Base-by-base conservation (phyloP, 2,888 invertebrate genomes). In the Xanthia togata region DNA sequence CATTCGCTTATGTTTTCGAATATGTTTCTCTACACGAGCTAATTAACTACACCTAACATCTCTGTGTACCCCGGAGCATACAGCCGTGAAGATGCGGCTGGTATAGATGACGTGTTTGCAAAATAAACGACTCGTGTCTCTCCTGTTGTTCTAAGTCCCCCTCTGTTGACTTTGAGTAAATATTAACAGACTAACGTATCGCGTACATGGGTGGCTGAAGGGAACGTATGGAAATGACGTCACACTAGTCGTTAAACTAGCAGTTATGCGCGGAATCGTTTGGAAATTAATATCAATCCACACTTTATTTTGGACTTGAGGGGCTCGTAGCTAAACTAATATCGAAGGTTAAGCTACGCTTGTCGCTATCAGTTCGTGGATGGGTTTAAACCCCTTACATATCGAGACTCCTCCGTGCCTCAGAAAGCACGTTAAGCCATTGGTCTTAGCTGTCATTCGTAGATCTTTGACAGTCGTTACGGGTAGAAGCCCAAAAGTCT, bases 71-170 rank as follows among this genome's bases (percentile, higher is more conserved):
- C 38, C 26, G 20, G 35, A 65, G 68, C 55, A 59, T 14, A 65
- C 26, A 67, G 14, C 62, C 82, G 69, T 85, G 74, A 78, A 85
- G 78, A 78, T 69, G 82, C 60, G 53, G 78, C 68, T 64, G 63
- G n/a, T 11, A 57, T 6, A 41, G 73, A 73, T 67, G 85, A 50
- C 69, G 62, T 86, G 88, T 88, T 88, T 84, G 75, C 64, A 67
- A 53, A 83, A 81, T 71, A 86, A 82, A 86, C 87, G 60, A 73
- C n/a, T 79, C 79, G 60, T 72, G 75, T 81, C 67, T 72, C 65
- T 72, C 1, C 23, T 84, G 86, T 88, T 86, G 79, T 87, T 86
- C 57, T 63, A 70, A 71, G 73, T 55, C 67, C 78, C 83, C 81
- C 78, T 79, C 68, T 88, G 77, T 88, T 82, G 63, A 71, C 71